Base-by-base conservation (phyloP, 35 echinoderm and acorn worm genomes). In the Apostichopus japonicus region DNA sequence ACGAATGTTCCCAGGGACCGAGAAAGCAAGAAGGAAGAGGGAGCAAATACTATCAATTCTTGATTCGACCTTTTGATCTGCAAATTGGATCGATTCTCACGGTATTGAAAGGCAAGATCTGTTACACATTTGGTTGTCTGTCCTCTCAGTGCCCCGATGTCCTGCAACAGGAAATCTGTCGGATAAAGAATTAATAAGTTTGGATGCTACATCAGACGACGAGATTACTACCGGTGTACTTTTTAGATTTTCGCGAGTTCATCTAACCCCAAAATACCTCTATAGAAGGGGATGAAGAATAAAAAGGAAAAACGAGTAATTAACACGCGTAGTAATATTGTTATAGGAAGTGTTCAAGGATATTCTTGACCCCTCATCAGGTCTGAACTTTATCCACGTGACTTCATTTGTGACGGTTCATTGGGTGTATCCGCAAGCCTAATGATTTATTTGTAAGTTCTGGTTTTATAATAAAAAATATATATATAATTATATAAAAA, bases 221-320 rank as follows among this genome's bases (percentile, higher is more conserved):
- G 81, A 23, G 81, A 84, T 84, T 84, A 84, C 81, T 84, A 58
- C 56, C 81, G 81, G 56, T 84, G 81, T 84, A 84, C 81, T 84
- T 84, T 61, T 84, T 58, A 84, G 81, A 44, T 17, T 58, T 58
- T 57, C 53, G 21, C 21, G 81, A 84, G 81, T 84, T 84, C 81
- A 84, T 54, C 81, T 84, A 58, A 84, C 71, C 71, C 71, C 63
- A 67, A 67, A 67, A 75, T 75, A n/a, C 22, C 6, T 61, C 7
- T 61, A n/a, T n/a, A n/a, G 57, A 61, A 13, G 13, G 57, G 7
- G 13, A 61, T 61, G 57, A 15, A 75, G 71, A 75, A 44, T 44
- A 44, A 19, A 75, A 75, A 75, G n/a, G n/a, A 75, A 75, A 75
- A 7, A 19, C 21, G 15, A 75, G 71, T 75, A 75, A 75, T 75